Evolutionary conservation across 2,888 invertebrate species (phyloP), one percentile per base, ranked within the genome.

Genomic region (Volucella zonaria): DNA sequence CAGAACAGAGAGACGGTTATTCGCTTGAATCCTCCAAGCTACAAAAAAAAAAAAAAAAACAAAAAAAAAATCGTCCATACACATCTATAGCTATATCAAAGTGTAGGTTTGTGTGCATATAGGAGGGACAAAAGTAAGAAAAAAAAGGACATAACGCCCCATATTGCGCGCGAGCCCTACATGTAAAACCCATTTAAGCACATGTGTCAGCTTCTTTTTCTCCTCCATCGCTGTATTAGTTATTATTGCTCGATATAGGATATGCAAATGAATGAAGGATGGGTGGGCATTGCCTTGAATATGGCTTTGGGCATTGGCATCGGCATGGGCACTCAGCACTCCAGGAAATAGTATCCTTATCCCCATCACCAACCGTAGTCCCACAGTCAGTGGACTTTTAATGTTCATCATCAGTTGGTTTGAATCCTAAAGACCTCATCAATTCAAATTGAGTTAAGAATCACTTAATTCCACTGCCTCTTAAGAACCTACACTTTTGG

Each of bases 1-100:
- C 88, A 88, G 87, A 87, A 87, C 88, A 87, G 86, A 82, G 71
- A 68, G 71, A 82, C 82, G 81, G 74, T 79, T 86, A 79, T 83
- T 77, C 75, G 67, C 67, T 81, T 87, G 80, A 82, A 79, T 87
- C 80, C 80, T 85, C 56, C 66, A 45, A 80, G 76, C 80, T 83
- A 82, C 40, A 70, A 47, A 74, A 81, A 81, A 82, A 74, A 79
- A 80, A 58, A 56, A 52, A 52, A 54, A 64, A 75, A 18, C 58
- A 82, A 64, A 75, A 38, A 62, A 82, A 78, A 66, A 77, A 56
- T 42, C 58, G 15, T 42, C 64, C 43, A 62, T 62, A 47, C 42
- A 43, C 62, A 62, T 45, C 43, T 15, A 58, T 8, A 45, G 31
- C 56, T 56, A 58, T 45, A 64, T 54, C 43, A 47, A 43, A 40